These are phyloP conservation scores for Cosmia trapezina DNA, from an alignment of 2,888 invertebrate genomes.

Conservation along the genomic window DNA sequence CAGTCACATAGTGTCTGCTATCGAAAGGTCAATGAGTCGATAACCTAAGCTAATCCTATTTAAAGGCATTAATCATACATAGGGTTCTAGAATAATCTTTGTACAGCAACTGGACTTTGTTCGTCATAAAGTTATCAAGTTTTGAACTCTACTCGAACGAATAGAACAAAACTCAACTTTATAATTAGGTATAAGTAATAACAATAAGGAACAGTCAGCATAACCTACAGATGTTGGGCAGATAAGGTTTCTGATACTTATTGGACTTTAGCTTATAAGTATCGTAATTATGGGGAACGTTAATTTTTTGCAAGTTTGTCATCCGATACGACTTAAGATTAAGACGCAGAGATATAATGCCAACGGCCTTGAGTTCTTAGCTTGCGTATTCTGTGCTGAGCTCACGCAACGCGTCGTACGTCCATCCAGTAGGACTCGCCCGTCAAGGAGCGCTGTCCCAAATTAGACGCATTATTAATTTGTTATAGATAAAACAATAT, in stretches of 20 bases:
- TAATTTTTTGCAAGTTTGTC: neutral
- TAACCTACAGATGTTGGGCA: conserved; percentile 12
- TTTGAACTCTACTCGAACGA: conserved; percentile 10
- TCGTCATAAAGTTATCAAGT: conserved; percentile 35
- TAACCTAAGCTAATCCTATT: conserved; percentile 47
- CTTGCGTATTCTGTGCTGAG: too few relatives aligned
- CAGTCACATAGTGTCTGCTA: conserved; percentile 14
- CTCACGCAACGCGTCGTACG: too few relatives aligned
- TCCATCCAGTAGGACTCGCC: too few relatives aligned
- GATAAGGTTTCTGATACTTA: conserved; percentile 15
- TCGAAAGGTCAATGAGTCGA: conserved; percentile 34
- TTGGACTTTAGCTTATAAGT: conserved; percentile 12
- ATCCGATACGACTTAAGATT: neutral
- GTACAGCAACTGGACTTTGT: conserved; percentile 41
- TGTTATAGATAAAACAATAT: too few relatives aligned
- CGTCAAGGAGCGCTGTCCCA: too few relatives aligned
- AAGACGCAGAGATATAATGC: too few relatives aligned
- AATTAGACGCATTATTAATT: too few relatives aligned
- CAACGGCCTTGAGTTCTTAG: too few relatives aligned
- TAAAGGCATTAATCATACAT: conserved; percentile 45
- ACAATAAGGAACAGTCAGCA: neutral
- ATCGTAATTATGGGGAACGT: too few relatives aligned
- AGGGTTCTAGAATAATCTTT: conserved; percentile 35
- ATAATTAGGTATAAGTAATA: too few relatives aligned
- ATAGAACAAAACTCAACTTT: neutral